Evolutionary conservation across 2,888 invertebrate genomes (phyloP), one percentile per base, ranked within the genome.

Genomic region (Cosmopolites sordidus): DNA sequence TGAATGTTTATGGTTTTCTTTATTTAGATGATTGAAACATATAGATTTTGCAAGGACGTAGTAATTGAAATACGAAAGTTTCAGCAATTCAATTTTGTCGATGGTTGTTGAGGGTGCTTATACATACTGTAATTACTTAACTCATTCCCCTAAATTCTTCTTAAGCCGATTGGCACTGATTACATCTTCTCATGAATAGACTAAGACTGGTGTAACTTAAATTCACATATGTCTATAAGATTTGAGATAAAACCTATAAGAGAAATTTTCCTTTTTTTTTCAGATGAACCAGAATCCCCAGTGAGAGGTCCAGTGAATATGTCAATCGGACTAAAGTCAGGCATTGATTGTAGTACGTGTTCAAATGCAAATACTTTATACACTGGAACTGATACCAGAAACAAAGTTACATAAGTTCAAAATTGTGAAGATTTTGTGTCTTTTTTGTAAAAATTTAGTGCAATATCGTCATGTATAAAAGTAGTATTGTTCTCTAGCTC

Each of bases 271-370:
- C 8, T 48, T 57, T 54, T 53, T 51, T 43, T 65, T 66, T 56
- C 60, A 68, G 68, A 65, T 48, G 65, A 66, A 9, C 39, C 65
- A 2, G 56, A 60, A 17, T 54, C 63, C 1, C 58, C 64, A 48
- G 29, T 65, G 39, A 61, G 64, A 44, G 62, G 59, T 48, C 58
- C 66, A 15, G 58, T 61, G 9, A 62, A 61, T 42, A 59, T 66
- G 51, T 54, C 62, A 33, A 62, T 69, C 58, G 64, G 65, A 27
- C 44, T 66, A 14, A 68, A 68, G 60, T 60, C 65, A 14, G 63
- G 60, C 16, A 57, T 66, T n/a, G 66, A 68, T 49, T 69, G 67
- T 55, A 62, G 64, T 11, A 64, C 67, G 43, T 69, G 69, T 57
- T 60, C 66, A 12, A 65, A 61, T 44, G 66, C 64, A 33, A 62